phyloP scores from a whole-genome alignment of 2,888 invertebrate genomes.

The Thecophora atra region DNA sequence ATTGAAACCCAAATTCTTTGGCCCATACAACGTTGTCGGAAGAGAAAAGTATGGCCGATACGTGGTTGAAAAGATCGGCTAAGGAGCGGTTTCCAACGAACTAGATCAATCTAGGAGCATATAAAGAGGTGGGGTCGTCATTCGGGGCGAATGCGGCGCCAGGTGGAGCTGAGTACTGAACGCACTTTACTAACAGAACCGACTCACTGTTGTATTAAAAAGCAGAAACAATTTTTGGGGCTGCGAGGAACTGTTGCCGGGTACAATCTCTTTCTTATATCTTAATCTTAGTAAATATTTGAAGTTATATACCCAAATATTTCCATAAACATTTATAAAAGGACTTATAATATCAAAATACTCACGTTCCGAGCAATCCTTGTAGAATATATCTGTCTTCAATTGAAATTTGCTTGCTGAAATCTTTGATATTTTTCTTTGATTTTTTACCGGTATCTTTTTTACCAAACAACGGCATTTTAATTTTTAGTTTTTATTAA shows the following conservation, averaged over 20 bases:
- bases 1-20: constrained; percentile 4
- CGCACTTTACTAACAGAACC: too few species aligned
- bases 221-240: too few species aligned
- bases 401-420: constrained; percentile 81
- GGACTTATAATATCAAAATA: constrained; percentile 49
- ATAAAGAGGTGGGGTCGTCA: not conserved
- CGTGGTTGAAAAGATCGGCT: not conserved
- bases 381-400: constrained; percentile 92
- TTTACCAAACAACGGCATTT: constrained; percentile 91
- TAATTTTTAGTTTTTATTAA: constrained; percentile 33
- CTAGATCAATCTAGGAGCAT: not conserved
- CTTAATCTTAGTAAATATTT: not conserved
- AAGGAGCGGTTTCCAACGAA: not conserved
- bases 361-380: constrained; percentile 87
- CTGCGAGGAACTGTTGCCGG: not conserved
- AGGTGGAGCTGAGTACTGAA: too few species aligned
- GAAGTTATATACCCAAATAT: too few species aligned
- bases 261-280: not conserved
- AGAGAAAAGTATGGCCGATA: not conserved
- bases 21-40: not conserved
- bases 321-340: not conserved
- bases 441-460: constrained; percentile 86
- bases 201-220: too few species aligned
- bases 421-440: constrained; percentile 79
- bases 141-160: not conserved